phyloP scores from a whole-genome alignment of 2,113 vertebrate species.

The Ia io region DNA sequence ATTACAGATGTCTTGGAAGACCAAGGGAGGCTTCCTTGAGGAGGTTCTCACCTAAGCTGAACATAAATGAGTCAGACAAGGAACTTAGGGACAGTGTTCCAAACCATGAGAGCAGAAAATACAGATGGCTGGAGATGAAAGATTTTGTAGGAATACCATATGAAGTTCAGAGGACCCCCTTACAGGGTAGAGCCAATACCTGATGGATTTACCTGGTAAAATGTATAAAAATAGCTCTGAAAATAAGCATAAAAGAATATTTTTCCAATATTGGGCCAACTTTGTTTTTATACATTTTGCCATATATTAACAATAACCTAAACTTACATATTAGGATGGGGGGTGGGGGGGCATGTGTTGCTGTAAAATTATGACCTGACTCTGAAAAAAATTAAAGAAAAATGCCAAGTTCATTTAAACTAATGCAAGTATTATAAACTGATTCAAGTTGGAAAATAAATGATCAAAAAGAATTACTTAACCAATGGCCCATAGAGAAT shows the following conservation, averaged over 20 bases:
- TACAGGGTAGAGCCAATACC: not conserved
- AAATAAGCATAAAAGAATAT: not conserved
- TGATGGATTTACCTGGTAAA: not conserved
- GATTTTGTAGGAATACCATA: not conserved
- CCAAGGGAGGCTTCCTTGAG: not conserved
- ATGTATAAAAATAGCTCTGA: not conserved
- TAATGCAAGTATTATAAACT: not conserved
- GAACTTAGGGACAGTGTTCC: not conserved
- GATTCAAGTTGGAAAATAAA: not conserved
- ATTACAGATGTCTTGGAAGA: not conserved
- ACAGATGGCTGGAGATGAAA: not conserved
- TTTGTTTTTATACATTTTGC: not conserved
- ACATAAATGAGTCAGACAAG: not conserved
- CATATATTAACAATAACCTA: slow-evolving; percentile 16
- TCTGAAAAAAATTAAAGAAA: not conserved
- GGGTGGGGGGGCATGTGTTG: not conserved
- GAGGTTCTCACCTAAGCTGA: not conserved
- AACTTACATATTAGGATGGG: not conserved
- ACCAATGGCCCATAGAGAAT: not conserved
- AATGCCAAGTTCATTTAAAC: not conserved
- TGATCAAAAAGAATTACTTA: not conserved
- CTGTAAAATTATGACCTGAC: not conserved
- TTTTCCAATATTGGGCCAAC: not conserved
- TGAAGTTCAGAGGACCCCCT: not conserved
- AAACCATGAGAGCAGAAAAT: not conserved